Base-by-base conservation (phyloP, 2,797 vertebrate species). In the Alca torda region DNA sequence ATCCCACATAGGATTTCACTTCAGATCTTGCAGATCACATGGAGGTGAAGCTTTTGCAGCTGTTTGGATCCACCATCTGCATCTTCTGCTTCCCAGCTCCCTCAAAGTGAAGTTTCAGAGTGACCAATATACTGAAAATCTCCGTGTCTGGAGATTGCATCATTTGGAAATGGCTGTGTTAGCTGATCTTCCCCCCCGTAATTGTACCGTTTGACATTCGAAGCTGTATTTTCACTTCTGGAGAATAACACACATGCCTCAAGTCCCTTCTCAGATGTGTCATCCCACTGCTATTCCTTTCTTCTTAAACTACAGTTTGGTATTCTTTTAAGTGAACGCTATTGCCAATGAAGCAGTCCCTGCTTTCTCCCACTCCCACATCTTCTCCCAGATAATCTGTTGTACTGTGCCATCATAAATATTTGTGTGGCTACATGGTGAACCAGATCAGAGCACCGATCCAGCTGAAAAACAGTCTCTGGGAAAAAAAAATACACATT, bases 331-430 rank as follows among this genome's bases (percentile, higher is more conserved):
- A 88, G 82, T 63, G 73, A 84, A 83, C 25, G 43, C 6, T 3
- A 67, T 35, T 76, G 73, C 65, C 53, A 94, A 45, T 43, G 87
- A 91, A 91, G 46, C 84, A 80, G 46, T 91, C 61, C 41, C 33
- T 4, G 3, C 68, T 91, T 96, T 97, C 87, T 94, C 65, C 57
- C 53, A 57, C 82, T 86, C 87, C 53, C 65, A 85, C 79, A 75
- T 54, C 84, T 87, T 92, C 64, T 92, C 76, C 57, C 51, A 92
- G 84, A 93, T 84, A 43, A 72, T 94, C 82, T 88, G 50, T 81
- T 91, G 65, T 57, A 54, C 54, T 78, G 84, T 96, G 92, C 96
- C 96, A 95, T 91, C 43, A 88, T 30, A 96, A 96, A 92, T 95
- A 95, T 92, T 95, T 92, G 60, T 81, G 79, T 86, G 89, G 94